Evolutionary conservation across 2,113 vertebrate species (phyloP).

Genomic region (Cyprinodon tularosa): DNA sequence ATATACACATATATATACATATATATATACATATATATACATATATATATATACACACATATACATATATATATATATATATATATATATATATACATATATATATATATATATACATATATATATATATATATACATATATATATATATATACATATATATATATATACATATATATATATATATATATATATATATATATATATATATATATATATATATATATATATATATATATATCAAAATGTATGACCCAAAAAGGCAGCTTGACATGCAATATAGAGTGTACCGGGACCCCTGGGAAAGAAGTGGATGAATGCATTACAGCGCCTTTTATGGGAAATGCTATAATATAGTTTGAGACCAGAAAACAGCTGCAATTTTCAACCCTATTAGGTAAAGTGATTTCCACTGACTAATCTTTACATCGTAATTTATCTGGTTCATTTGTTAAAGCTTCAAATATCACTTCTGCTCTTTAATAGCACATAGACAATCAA

Average conservation of each 20-base stretch:
- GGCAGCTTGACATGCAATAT: background rate
- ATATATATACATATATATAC: no score
- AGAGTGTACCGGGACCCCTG: background rate
- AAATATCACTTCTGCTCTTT: background rate
- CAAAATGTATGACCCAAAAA: background rate
- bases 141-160: no score
- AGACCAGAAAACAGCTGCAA: background rate
- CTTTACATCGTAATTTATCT: background rate
- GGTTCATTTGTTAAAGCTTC: background rate
- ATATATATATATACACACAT: no score
- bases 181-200: no score
- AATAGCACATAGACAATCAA: background rate
- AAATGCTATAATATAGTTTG: background rate
- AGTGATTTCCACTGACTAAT: background rate
- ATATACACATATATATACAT: no score
- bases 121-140: background rate
- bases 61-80: no score
- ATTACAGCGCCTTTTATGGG: background rate
- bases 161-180: no score
- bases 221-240: background rate
- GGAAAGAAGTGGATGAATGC: background rate
- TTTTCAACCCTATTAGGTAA: background rate
- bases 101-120: no score
- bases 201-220: no score
- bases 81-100: no score